Conservation (phyloP, 2,113 vertebrate genomes). For the Sinocyclocheilus rhinocerous region DNA sequence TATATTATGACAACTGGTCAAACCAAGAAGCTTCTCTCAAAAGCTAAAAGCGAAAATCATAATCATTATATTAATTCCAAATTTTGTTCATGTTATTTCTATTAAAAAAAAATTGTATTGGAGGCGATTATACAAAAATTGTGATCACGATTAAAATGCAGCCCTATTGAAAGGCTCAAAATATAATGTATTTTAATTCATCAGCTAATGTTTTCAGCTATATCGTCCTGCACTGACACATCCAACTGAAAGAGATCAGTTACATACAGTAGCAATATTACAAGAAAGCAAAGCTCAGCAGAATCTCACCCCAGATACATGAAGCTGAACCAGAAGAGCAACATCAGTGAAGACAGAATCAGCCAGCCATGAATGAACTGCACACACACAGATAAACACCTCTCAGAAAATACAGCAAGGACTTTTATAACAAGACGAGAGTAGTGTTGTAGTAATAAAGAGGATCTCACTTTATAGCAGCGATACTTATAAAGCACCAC, state of each 20-base stretch:
- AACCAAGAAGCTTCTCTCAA: too few species aligned
- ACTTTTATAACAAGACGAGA: not conserved
- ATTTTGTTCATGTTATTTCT: too few species aligned
- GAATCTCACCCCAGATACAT: constrained; percentile 91
- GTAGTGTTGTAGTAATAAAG: not conserved
- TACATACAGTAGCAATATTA: not conserved
- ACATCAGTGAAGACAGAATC: constrained; percentile 94
- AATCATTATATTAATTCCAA: too few species aligned
- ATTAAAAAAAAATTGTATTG: too few species aligned
- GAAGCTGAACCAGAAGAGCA: constrained; percentile 96
- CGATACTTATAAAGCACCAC: constrained; percentile 95
- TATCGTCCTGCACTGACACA: not conserved
- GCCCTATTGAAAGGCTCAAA: not conserved
- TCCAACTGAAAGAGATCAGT: not conserved
- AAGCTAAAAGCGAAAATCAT: too few species aligned
- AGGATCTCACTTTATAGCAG: constrained; percentile 90
- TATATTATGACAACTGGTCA: too few species aligned
- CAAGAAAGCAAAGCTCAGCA: not conserved
- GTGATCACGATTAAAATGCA: not conserved
- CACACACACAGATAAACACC: too few species aligned
- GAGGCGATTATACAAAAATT: not conserved
- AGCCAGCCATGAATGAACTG: constrained; percentile 98
- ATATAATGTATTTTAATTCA: not conserved
- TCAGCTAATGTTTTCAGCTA: not conserved
- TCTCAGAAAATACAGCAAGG: too few species aligned